Conservation (phyloP, 1,140 invertebrate species). For the Aphelenchoides besseyi region DNA sequence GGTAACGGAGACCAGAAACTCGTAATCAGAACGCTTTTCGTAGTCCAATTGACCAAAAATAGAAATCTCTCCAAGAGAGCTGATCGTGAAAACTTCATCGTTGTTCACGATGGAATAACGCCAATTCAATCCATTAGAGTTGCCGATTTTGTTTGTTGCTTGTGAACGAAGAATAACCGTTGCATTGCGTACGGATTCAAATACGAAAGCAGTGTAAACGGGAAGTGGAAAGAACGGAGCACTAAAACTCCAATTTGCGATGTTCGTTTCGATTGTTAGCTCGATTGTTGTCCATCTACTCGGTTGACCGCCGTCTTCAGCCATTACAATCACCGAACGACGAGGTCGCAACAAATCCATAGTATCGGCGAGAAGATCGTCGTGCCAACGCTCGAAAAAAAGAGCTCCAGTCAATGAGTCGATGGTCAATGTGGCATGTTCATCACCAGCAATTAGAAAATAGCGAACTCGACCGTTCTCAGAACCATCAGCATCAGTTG, state of each 20-base stretch:
- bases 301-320: constrained; percentile 21
- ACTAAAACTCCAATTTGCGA: constrained; percentile 25
- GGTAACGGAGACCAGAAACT: constrained; percentile 40
- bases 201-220: constrained; percentile 34
- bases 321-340: constrained; percentile 15
- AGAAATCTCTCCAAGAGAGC: constrained; percentile 41
- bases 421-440: constrained; percentile 23
- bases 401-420: constrained; percentile 30
- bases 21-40: constrained; percentile 34
- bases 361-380: constrained; percentile 25
- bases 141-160: constrained; percentile 26
- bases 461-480: constrained; percentile 37
- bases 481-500: constrained; percentile 18
- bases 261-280: constrained; percentile 28
- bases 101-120: constrained; percentile 28
- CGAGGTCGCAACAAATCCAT: not conserved
- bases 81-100: constrained; percentile 57
- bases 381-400: constrained; percentile 43
- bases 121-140: constrained; percentile 12
- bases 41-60: constrained; percentile 23
- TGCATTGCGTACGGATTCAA: constrained; percentile 20
- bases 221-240: constrained; percentile 36
- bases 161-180: constrained; percentile 19
- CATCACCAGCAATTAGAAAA: constrained; percentile 37
- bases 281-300: constrained; percentile 19